These are phyloP conservation scores for Thaumetopoea pityocampa DNA, from an alignment of 1,140 invertebrate genomes.

Conservation along the genomic window DNA sequence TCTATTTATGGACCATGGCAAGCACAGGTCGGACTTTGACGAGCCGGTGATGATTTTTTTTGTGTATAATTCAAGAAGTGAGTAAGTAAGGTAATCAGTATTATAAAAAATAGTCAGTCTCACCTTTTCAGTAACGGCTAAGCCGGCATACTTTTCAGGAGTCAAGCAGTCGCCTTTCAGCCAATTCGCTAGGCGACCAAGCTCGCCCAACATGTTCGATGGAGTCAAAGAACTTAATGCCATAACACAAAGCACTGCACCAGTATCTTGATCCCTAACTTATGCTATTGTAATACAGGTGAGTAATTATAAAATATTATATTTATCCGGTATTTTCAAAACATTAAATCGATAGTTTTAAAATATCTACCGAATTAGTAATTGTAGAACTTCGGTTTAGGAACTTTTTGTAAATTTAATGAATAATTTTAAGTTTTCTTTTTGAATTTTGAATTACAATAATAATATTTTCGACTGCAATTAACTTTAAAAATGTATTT, in stretches of 20 bases:
- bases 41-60: too few relatives aligned
- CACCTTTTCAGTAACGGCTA: slow-evolving; percentile 68
- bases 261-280: neutral
- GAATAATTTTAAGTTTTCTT: too few relatives aligned
- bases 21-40: too few relatives aligned
- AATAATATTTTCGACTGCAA: too few relatives aligned
- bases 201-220: slow-evolving; percentile 60
- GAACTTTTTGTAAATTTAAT: too few relatives aligned
- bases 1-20: too few relatives aligned
- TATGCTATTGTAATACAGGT: slow-evolving; percentile 5
- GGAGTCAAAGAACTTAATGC: slow-evolving; percentile 58
- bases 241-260: slow-evolving; percentile 26
- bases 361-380: neutral
- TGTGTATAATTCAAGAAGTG: too few relatives aligned
- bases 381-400: too few relatives aligned
- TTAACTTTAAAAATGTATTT: too few relatives aligned
- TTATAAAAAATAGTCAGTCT: slow-evolving; percentile 16
- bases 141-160: slow-evolving; percentile 53
- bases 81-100: too few relatives aligned
- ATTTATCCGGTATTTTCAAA: neutral
- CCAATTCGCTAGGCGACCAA: slow-evolving; percentile 62
- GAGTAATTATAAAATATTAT: neutral
- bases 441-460: too few relatives aligned
- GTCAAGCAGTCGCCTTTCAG: slow-evolving; percentile 60
- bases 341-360: neutral